These are phyloP conservation scores for Gymnobelideus leadbeateri DNA, from an alignment of 2,113 vertebrate species.

Conservation along the genomic window DNA sequence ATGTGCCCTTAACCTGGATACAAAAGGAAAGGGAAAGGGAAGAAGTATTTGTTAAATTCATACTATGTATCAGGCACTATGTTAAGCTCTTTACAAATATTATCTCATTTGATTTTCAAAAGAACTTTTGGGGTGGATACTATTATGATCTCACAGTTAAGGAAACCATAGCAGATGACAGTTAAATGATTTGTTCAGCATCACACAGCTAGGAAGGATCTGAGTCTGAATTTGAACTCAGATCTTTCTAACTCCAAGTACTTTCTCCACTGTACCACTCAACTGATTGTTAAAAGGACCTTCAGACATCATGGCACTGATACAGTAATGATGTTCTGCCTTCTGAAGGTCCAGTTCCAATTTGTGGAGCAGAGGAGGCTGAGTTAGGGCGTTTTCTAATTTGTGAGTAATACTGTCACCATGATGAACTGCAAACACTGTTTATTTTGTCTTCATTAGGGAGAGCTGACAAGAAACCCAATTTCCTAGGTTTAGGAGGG, in stretches of 20 bases:
- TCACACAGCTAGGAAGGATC: neutral
- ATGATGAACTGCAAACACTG: conserved; percentile 3
- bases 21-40: neutral
- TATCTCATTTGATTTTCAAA: neutral
- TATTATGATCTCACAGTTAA: neutral
- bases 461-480: conserved; percentile 46
- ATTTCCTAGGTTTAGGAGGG: conserved; percentile 22
- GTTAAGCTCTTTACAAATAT: neutral
- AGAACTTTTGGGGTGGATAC: neutral
- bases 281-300: neutral
- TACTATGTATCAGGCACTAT: neutral
- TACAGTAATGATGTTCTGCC: neutral
- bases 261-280: neutral
- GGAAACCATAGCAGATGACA: neutral
- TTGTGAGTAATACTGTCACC: neutral
- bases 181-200: neutral
- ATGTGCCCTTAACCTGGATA: neutral
- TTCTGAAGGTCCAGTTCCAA: neutral
- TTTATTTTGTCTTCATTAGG: conserved; percentile 67
- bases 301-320: neutral
- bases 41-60: neutral
- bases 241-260: neutral
- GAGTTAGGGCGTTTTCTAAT: neutral
- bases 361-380: neutral
- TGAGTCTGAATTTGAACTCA: neutral